phyloP scores from a whole-genome alignment of 2,797 vertebrate species.

The Epinephelus coioides region DNA sequence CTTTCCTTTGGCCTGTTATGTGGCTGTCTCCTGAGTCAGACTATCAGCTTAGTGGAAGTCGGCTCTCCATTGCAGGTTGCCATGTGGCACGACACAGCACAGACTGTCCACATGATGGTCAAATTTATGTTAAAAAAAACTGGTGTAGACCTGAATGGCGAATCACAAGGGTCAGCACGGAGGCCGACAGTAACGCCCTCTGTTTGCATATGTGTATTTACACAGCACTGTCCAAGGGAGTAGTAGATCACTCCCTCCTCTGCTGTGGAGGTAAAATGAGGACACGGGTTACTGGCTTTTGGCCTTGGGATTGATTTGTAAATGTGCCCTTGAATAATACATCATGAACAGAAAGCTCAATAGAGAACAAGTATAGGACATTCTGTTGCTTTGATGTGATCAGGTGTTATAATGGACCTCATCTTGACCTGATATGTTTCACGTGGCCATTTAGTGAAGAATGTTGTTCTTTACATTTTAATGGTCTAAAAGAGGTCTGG shows the following conservation, averaged over 20 bases:
- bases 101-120: neutral
- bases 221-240: constrained; percentile 9
- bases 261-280: constrained; percentile 23
- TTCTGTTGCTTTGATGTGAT: neutral
- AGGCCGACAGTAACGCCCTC: constrained; percentile 13
- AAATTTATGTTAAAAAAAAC: neutral
- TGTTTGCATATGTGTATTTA: constrained; percentile 51
- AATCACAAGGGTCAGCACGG: constrained; percentile 3
- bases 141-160: neutral
- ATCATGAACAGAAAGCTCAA: neutral
- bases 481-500: too few species aligned
- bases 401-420: neutral
- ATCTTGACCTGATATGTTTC: neutral
- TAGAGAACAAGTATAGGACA: neutral
- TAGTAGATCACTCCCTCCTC: neutral
- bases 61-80: neutral
- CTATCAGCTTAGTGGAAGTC: constrained; percentile 13
- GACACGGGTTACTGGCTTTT: constrained; percentile 35
- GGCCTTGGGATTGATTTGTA: constrained; percentile 23
- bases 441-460: neutral
- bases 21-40: neutral
- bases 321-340: constrained; percentile 1
- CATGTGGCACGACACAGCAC: neutral
- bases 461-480: neutral
- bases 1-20: neutral